A percentile compares a stretch with the other conserved stretches of the same genome.
These are phyloP conservation scores for Tragelaphus scriptus DNA, from an alignment of 2,113 vertebrate genomes.

Conservation along the genomic window DNA sequence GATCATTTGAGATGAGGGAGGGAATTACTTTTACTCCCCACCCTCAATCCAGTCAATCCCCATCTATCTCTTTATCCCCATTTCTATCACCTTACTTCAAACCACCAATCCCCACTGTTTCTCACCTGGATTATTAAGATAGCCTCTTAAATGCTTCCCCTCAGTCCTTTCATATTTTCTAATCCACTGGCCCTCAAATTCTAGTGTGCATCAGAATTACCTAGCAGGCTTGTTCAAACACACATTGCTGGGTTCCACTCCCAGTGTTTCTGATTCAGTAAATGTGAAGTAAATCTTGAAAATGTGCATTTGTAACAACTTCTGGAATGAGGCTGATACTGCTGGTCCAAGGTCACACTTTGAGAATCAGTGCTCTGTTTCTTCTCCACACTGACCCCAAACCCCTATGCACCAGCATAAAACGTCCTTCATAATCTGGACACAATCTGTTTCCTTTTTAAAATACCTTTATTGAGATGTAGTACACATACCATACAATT, in stretches of 20 bases:
- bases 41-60: neutral
- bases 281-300: neutral
- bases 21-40: neutral
- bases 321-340: neutral
- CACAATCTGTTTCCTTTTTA: neutral
- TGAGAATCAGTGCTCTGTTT: neutral
- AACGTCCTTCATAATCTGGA: neutral
- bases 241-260: neutral
- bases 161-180: neutral
- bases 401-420: neutral
- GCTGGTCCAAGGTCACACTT: neutral
- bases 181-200: neutral
- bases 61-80: neutral
- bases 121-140: neutral
- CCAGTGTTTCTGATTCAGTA: neutral
- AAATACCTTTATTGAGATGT: neutral
- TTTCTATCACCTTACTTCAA: neutral
- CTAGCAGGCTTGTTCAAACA: neutral
- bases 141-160: neutral
- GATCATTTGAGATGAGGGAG: neutral
- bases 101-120: neutral
- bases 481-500: neutral
- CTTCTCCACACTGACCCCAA: neutral
- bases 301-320: neutral
- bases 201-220: neutral